Percentiles rank a stretch among this genome's conserved stretches.
Evolutionary conservation across 2,113 vertebrate species (phyloP).

Genomic region (Anas platyrhynchos): DNA sequence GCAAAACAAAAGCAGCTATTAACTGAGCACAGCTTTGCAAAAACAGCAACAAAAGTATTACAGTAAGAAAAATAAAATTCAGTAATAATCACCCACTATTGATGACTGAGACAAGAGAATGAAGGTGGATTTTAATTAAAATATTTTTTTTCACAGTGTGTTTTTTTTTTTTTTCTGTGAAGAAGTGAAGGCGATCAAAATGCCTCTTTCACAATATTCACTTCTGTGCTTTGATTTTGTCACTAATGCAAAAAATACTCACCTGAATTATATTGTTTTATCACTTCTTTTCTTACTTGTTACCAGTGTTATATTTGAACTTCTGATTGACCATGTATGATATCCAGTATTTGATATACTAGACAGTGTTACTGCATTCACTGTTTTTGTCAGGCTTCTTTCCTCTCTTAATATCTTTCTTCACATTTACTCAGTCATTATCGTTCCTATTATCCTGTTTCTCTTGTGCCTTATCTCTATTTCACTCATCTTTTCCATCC

Average conservation of each 20-base stretch:
- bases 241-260: background rate
- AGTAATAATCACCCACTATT: background rate
- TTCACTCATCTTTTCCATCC: slow-evolving; percentile 46
- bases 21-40: background rate
- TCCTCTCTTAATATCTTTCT: slow-evolving; percentile 46
- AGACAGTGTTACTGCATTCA: background rate
- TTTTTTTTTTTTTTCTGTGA: background rate
- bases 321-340: background rate
- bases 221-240: background rate
- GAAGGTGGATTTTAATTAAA: background rate
- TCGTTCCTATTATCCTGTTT: slow-evolving; percentile 35
- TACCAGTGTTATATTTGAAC: background rate
- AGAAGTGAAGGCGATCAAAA: background rate
- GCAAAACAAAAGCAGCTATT: background rate
- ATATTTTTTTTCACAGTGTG: background rate
- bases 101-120: background rate
- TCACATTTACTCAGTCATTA: slow-evolving; percentile 40
- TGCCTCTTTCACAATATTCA: background rate
- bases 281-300: background rate
- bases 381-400: slow-evolving; percentile 23
- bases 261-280: background rate
- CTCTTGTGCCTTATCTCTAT: slow-evolving; percentile 33
- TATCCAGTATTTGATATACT: background rate
- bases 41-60: background rate
- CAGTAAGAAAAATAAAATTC: background rate